Conservation (phyloP, 2,797 vertebrate genomes). For the Danio tinwini region DNA sequence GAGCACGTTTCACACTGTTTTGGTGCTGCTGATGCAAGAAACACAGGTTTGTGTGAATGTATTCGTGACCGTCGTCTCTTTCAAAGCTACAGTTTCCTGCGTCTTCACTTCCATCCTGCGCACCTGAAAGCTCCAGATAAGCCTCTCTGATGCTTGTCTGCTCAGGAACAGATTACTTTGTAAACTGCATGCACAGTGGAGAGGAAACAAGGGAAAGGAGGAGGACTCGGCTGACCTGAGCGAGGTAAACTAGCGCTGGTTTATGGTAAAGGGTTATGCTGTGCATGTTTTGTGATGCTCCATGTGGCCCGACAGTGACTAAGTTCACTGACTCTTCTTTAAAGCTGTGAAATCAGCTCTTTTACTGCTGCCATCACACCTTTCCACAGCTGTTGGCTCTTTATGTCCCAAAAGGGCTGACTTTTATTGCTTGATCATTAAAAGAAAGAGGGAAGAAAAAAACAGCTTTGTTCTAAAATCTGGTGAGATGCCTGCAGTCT, state of each 20-base stretch:
- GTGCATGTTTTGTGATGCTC: conserved; percentile 11
- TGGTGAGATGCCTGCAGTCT: background rate
- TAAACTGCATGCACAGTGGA: conserved; percentile 65
- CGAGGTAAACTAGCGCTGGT: conserved; percentile 17
- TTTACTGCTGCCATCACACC: conserved; percentile 53
- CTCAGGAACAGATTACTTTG: conserved; percentile 74
- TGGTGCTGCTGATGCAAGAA: conserved; percentile 13
- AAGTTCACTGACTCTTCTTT: conserved; percentile 34
- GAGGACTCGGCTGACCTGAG: conserved; percentile 19
- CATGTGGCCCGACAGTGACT: conserved; percentile 41
- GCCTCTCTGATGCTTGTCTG: conserved; percentile 76
- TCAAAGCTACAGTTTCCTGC: conserved; percentile 56
- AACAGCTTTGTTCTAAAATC: background rate
- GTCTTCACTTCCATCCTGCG: conserved; percentile 64
- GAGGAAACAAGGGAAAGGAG: conserved; percentile 63
- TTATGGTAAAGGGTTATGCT: conserved; percentile 16
- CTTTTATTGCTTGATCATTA: conserved; percentile 22
- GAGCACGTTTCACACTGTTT: conserved; percentile 32
- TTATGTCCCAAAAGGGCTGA: conserved; percentile 11
- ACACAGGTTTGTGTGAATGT: background rate
- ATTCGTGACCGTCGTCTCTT: conserved; percentile 35
- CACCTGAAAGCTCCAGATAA: conserved; percentile 78
- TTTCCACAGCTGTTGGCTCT: conserved; percentile 25
- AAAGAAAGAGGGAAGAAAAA: background rate
- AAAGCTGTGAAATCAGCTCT: conserved; percentile 56